A percentile compares a stretch with the other conserved stretches of the same genome.
Evolutionary conservation across 92 coral and sea anemone species (phyloP).

Genomic region (Scolanthus callimorphus): DNA sequence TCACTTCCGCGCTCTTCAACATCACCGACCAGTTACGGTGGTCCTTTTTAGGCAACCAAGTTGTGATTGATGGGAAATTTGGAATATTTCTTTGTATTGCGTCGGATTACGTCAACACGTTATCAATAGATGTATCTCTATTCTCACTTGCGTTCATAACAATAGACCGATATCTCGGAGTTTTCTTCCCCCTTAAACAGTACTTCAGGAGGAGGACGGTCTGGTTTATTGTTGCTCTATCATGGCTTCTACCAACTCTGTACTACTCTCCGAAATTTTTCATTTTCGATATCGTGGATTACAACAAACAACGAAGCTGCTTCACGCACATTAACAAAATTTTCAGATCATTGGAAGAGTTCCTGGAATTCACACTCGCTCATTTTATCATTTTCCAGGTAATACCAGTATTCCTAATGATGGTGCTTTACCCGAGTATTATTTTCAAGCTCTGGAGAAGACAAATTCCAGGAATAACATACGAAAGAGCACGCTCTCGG

Average conservation of each 20-base stretch:
- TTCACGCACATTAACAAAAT: neutral
- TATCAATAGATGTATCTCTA: neutral
- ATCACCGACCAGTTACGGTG: constrained; percentile 26
- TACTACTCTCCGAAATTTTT: neutral
- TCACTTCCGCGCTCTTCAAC: constrained; percentile 43
- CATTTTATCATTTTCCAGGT: neutral
- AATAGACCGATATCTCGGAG: constrained; percentile 1
- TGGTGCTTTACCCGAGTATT: constrained; percentile 1
- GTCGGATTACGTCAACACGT: neutral
- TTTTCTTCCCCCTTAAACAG: neutral
- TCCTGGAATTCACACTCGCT: neutral
- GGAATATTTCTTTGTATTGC: neutral
- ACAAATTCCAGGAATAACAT: neutral
- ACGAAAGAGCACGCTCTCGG: neutral
- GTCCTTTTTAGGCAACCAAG: neutral
- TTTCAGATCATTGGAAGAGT: neutral
- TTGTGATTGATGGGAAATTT: neutral
- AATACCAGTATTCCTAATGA: neutral
- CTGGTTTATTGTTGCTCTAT: neutral
- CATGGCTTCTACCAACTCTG: neutral
- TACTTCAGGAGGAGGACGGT: neutral
- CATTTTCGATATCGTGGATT: neutral
- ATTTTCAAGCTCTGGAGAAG: neutral
- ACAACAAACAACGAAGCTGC: neutral
- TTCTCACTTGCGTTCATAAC: constrained; percentile 1